A percentile compares a stretch with the other conserved stretches of the same genome.
phyloP scores from a whole-genome alignment of 2,113 vertebrate genomes.

The Corythaixoides concolor region DNA sequence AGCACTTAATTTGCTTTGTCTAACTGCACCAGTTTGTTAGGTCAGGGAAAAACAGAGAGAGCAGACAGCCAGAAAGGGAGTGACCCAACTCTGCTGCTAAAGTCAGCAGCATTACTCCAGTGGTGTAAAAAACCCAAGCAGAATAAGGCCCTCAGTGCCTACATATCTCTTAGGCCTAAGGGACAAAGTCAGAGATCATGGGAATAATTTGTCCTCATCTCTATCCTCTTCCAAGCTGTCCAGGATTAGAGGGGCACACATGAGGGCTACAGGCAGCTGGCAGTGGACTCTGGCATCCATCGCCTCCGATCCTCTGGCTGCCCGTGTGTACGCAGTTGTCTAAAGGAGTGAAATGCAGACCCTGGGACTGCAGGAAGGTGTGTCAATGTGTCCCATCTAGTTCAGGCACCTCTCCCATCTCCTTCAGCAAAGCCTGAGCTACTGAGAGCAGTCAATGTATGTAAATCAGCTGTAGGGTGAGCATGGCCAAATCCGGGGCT shows the following conservation, averaged over 20 bases:
- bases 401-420: not conserved
- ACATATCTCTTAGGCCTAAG: not conserved
- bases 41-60: not conserved
- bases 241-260: not conserved
- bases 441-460: not conserved
- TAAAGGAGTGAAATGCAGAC: not conserved
- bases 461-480: not conserved
- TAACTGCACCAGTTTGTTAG: constrained; percentile 3
- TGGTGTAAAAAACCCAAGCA: not conserved
- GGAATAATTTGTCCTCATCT: not conserved
- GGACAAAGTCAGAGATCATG: not conserved
- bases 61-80: not conserved
- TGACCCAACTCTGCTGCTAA: not conserved
- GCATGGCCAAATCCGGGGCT: not conserved
- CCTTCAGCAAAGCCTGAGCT: not conserved
- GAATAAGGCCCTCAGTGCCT: not conserved
- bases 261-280: not conserved
- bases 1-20: constrained; percentile 45
- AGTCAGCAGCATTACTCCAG: not conserved
- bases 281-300: not conserved
- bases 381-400: not conserved
- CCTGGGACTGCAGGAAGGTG: not conserved
- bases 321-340: not conserved
- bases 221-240: not conserved
- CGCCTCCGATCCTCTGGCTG: not conserved